Conservation (phyloP, 2,888 invertebrate species). For the Harpalus rubripes region DNA sequence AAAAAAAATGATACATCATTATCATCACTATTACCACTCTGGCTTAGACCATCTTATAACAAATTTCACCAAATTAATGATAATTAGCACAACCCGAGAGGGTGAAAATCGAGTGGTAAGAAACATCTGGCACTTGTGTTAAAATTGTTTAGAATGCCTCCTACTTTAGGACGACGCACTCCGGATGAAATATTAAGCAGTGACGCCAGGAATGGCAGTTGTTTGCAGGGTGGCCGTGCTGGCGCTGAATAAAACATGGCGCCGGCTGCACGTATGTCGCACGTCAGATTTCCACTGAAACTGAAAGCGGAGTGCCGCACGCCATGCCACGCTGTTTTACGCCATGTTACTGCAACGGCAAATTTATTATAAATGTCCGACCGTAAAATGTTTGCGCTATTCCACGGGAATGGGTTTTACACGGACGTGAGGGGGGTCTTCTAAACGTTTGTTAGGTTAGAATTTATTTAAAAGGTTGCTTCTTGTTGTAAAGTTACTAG, state of each 20-base stretch:
- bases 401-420: slow-evolving; percentile 5
- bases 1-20: too few species aligned
- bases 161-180: slow-evolving; percentile 18
- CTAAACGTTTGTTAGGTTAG: slow-evolving; percentile 36
- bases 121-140: background rate
- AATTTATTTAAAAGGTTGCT: slow-evolving; percentile 41
- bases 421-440: background rate
- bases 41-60: background rate
- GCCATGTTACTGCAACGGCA: slow-evolving; percentile 5
- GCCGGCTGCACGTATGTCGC: slow-evolving; percentile 39
- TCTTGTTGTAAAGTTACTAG: background rate
- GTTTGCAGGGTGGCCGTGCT: slow-evolving; percentile 30
- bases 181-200: slow-evolving; percentile 47
- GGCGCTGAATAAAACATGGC: slow-evolving; percentile 60
- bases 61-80: background rate
- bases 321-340: slow-evolving; percentile 25
- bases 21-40: too few species aligned
- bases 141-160: background rate
- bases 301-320: slow-evolving; percentile 50
- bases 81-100: background rate
- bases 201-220: slow-evolving; percentile 52
- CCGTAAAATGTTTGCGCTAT: slow-evolving; percentile 26
- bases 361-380: slow-evolving; percentile 46
- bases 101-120: background rate
- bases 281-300: slow-evolving; percentile 57